Conservation (phyloP, 2,113 vertebrate species). For the Oenanthe melanoleuca region DNA sequence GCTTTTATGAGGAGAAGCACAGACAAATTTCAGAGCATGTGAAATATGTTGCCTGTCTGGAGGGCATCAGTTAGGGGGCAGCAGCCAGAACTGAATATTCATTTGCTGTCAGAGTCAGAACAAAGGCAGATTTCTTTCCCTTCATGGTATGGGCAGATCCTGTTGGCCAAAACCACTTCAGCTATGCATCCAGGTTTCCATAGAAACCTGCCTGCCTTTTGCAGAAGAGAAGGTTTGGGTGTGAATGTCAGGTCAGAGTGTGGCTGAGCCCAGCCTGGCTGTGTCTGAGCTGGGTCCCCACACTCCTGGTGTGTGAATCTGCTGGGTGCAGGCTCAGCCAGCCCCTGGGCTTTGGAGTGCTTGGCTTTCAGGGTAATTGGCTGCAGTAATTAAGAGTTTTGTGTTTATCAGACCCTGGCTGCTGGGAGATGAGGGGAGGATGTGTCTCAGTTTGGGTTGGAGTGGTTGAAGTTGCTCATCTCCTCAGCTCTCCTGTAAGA, state of each 20-base stretch:
- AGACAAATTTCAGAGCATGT: background rate
- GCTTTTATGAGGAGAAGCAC: background rate
- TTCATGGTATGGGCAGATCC: slow-evolving; percentile 31
- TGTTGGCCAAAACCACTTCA: background rate
- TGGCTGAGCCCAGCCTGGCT: background rate
- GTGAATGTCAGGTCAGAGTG: slow-evolving; percentile 25
- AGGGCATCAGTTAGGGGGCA: slow-evolving; percentile 1
- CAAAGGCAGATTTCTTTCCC: slow-evolving; percentile 47
- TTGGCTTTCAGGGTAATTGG: background rate
- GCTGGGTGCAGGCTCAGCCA: background rate
- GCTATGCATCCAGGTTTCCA: slow-evolving; percentile 37
- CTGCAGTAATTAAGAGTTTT: background rate
- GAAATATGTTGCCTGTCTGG: background rate
- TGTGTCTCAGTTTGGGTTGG: background rate
- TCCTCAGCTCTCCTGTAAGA: background rate
- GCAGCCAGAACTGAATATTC: background rate
- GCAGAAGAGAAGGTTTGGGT: background rate
- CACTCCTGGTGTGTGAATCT: background rate
- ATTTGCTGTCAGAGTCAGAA: background rate
- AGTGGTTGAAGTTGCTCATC: background rate
- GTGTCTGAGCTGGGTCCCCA: background rate
- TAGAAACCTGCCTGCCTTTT: slow-evolving; percentile 54
- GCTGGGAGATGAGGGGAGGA: background rate
- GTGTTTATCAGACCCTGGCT: background rate
- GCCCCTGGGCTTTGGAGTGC: background rate